A percentile compares a stretch with the other conserved stretches of the same genome.
phyloP scores from a whole-genome alignment of 2,888 invertebrate species.

The Drosophila emarginata region DNA sequence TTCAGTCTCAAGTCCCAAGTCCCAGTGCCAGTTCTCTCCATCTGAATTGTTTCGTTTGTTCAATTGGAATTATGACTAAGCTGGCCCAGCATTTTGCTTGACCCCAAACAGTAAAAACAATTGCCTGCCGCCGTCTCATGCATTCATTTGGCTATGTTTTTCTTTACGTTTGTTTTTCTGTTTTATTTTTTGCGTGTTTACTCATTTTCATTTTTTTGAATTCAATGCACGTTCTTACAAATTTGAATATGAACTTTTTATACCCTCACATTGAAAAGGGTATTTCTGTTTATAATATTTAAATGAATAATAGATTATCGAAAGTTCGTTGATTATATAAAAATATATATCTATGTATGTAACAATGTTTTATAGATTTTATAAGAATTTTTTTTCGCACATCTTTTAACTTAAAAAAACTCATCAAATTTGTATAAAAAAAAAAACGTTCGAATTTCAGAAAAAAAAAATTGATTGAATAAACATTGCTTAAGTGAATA shows the following conservation, averaged over 20 bases:
- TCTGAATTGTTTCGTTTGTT: conserved; percentile 58
- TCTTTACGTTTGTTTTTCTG: conserved; percentile 27
- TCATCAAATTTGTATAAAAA: no score
- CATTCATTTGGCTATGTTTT: conserved; percentile 41
- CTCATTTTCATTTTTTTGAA: conserved; percentile 66
- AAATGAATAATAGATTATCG: no score
- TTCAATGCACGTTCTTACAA: conserved; percentile 78
- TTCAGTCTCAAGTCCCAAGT: conserved; percentile 8
- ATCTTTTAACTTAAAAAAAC: no score
- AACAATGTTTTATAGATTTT: no score
- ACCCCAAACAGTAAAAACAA: conserved; percentile 49
- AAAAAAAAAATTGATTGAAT: no score
- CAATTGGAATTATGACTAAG: conserved; percentile 68
- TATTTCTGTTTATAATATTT: no score
- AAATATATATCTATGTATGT: no score
- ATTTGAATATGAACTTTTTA: conserved; percentile 73
- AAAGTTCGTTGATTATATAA: no score
- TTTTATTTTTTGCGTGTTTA: conserved; percentile 61
- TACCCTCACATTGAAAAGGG: background rate
- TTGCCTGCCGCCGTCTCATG: conserved; percentile 44
- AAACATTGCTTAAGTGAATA: no score
- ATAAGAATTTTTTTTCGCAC: no score
- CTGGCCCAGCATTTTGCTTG: conserved; percentile 51
- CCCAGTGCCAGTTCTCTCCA: conserved; percentile 2
- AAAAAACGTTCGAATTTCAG: no score